These are phyloP conservation scores for Melinaea marsaeus DNA, from an alignment of 2,888 invertebrate species.

Conservation along the genomic window DNA sequence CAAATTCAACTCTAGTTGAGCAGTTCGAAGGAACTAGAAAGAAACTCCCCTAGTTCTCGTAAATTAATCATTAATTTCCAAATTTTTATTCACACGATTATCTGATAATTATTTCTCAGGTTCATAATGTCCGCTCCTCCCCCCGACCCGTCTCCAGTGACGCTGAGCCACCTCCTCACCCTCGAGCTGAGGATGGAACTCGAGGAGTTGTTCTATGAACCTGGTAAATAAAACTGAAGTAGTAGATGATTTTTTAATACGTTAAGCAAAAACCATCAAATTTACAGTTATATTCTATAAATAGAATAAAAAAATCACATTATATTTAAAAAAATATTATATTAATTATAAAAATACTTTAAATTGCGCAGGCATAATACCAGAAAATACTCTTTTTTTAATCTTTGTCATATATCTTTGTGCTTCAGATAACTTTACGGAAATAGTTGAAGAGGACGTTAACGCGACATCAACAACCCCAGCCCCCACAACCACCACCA, in stretches of 20 bases:
- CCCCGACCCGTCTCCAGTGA: conserved; percentile 59
- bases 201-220: conserved; percentile 66
- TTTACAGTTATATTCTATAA: no score
- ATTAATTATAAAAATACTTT: no score
- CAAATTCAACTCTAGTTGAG: no score
- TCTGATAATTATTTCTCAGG: conserved; percentile 38
- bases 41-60: no score
- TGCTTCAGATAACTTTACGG: conserved; percentile 69
- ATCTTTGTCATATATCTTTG: background rate
- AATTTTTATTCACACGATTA: background rate
- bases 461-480: conserved; percentile 56
- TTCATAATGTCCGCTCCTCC: conserved; percentile 75
- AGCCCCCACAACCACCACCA: conserved; percentile 47
- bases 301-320: no score
- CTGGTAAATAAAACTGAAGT: conserved; percentile 42
- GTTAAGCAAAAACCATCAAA: no score
- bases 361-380: background rate
- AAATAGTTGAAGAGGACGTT: conserved; percentile 56
- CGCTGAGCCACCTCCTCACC: conserved; percentile 61
- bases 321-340: background rate
- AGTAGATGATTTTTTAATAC: no score
- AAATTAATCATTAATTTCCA: no score
- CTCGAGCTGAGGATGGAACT: conserved; percentile 60
- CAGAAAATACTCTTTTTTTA: no score
- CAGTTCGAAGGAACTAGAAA: no score